Evolutionary conservation across 1,140 invertebrate species (phyloP).

Genomic region (Kradibia gibbosae): DNA sequence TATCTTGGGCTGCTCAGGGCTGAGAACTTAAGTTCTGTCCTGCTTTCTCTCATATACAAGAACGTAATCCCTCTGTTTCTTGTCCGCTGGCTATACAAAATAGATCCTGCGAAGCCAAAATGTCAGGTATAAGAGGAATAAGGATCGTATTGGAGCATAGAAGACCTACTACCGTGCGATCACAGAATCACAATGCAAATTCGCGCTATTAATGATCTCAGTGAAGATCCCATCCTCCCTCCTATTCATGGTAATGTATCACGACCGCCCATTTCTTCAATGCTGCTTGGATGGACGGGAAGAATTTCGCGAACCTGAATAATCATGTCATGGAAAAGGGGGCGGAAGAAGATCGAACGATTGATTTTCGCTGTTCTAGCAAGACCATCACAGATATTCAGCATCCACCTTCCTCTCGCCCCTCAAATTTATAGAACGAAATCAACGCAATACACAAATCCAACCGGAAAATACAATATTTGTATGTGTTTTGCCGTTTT

Average conservation of each 20-base stretch:
- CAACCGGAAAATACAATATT: background rate
- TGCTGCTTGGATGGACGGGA: background rate
- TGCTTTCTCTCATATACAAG: constrained; percentile 41
- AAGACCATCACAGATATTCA: background rate
- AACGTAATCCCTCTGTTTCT: constrained; percentile 33
- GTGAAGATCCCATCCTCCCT: background rate
- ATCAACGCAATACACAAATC: constrained; percentile 37
- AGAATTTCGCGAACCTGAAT: background rate
- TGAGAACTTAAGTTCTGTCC: background rate
- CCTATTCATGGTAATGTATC: background rate
- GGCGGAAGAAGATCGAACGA: background rate
- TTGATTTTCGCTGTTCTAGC: background rate
- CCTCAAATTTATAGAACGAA: background rate
- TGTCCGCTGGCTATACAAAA: constrained; percentile 23
- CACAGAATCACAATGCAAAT: background rate
- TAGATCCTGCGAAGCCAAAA: constrained; percentile 56
- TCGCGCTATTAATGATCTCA: background rate
- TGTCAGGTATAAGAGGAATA: constrained; percentile 64
- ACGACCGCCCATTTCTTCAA: background rate
- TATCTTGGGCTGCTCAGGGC: constrained; percentile 56
- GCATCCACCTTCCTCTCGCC: too few species aligned
- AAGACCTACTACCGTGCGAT: background rate
- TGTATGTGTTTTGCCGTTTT: background rate
- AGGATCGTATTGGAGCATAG: too few species aligned
- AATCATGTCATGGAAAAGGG: background rate